phyloP scores from a whole-genome alignment of 1,140 invertebrate species.

The Homarus americanus region DNA sequence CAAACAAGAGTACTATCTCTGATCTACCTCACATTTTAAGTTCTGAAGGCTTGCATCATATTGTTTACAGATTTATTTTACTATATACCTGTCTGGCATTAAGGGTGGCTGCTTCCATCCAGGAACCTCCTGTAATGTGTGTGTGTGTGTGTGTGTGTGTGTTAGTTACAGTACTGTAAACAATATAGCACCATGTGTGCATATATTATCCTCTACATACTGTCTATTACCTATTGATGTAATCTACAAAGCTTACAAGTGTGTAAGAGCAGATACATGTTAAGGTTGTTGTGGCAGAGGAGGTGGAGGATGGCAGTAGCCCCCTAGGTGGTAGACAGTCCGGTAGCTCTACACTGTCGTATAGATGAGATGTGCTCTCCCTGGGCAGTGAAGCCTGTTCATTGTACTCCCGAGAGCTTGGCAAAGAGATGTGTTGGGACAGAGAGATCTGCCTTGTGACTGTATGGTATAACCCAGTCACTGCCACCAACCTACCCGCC shows the following conservation, averaged over 20 bases:
- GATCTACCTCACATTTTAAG: constrained; percentile 68
- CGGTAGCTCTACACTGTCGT: background rate
- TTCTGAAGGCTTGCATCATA: constrained; percentile 63
- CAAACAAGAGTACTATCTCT: constrained; percentile 68
- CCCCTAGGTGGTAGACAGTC: background rate
- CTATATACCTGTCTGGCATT: constrained; percentile 42
- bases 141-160: constrained; percentile 24
- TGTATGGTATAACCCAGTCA: background rate
- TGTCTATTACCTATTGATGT: background rate
- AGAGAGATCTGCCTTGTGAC: background rate
- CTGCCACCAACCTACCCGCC: background rate
- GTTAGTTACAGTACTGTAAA: background rate
- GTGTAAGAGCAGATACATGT: background rate
- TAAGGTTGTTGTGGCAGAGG: background rate
- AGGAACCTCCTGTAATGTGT: background rate
- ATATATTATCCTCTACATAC: background rate
- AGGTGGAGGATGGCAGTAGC: background rate
- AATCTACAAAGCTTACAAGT: background rate
- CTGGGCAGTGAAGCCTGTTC: background rate
- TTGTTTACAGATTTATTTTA: constrained; percentile 61
- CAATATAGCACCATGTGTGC: background rate
- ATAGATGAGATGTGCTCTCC: constrained; percentile 14
- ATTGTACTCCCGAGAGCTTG: background rate
- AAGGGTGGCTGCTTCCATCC: constrained; percentile 39
- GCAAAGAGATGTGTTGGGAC: background rate